Percentiles rank a stretch among this genome's conserved stretches.
These are phyloP conservation scores for Danio albolineatus DNA, from an alignment of 2,797 vertebrate genomes.

Conservation along the genomic window DNA sequence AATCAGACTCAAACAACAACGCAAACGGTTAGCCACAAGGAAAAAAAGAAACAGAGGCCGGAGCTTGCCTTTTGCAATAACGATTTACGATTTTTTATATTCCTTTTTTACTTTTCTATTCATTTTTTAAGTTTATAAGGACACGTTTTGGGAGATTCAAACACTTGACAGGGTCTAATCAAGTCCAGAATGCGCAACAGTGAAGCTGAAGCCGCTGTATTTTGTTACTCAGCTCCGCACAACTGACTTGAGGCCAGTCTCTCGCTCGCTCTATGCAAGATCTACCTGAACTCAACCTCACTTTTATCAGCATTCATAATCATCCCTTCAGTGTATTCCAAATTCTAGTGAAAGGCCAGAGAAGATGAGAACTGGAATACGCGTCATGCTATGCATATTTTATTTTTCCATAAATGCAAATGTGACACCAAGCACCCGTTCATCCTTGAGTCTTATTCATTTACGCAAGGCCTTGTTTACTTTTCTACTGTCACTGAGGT, in stretches of 20 bases:
- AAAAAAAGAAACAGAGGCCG: not conserved
- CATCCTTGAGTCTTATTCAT: not conserved
- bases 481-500: not conserved
- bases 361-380: constrained; percentile 8
- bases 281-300: constrained; percentile 32
- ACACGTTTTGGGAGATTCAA: constrained; percentile 45
- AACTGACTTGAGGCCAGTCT: constrained; percentile 65
- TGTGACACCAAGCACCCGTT: not conserved
- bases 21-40: not conserved
- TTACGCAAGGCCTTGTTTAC: constrained; percentile 27
- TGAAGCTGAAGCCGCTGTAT: constrained; percentile 52
- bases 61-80: constrained; percentile 44
- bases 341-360: not conserved
- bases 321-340: constrained; percentile 7
- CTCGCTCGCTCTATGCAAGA: constrained; percentile 60
- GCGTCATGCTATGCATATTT: constrained; percentile 39
- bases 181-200: not conserved
- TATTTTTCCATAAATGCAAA: constrained; percentile 38
- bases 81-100: constrained; percentile 63
- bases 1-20: constrained; percentile 20
- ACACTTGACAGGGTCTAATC: constrained; percentile 14
- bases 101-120: constrained; percentile 82
- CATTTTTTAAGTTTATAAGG: constrained; percentile 59
- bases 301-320: constrained; percentile 10
- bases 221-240: constrained; percentile 68